Percentiles rank a stretch among this genome's conserved stretches.
Conservation (phyloP, 2,888 invertebrate species). For the Camptogramma bilineatum region DNA sequence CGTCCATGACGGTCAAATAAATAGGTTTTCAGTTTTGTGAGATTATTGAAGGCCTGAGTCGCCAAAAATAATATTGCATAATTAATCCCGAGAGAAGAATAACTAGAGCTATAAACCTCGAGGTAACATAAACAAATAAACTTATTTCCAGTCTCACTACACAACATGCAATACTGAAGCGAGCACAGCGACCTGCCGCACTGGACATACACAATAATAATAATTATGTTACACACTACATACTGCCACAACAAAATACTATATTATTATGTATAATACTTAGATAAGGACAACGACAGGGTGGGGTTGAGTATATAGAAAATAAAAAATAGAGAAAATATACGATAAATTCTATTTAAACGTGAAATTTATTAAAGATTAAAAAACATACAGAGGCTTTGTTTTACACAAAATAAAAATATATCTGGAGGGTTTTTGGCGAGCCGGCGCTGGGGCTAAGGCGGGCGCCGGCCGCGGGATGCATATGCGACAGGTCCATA, state of each 20-base stretch:
- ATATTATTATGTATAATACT: conserved; percentile 69
- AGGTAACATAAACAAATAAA: conserved; percentile 82
- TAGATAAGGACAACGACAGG: conserved; percentile 77
- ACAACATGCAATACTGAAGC: conserved; percentile 81
- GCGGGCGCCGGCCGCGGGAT: conserved; percentile 51
- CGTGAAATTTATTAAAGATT: conserved; percentile 85
- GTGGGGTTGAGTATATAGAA: conserved; percentile 74
- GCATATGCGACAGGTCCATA: conserved; percentile 81
- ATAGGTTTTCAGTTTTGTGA: conserved; percentile 52
- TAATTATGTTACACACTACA: conserved; percentile 74
- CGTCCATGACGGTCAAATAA: conserved; percentile 51
- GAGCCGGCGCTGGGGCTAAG: conserved; percentile 57
- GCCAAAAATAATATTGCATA: conserved; percentile 71
- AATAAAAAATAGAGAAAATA: conserved; percentile 81
- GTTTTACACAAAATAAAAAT: conserved; percentile 84
- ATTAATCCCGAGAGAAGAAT: conserved; percentile 66
- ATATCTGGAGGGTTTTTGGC: conserved; percentile 77
- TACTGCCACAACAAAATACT: conserved; percentile 79
- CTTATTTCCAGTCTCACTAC: conserved; percentile 73
- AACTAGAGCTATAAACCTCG: conserved; percentile 68
- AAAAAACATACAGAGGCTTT: conserved; percentile 83
- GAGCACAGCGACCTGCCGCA: conserved; percentile 71
- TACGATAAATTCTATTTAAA: conserved; percentile 85
- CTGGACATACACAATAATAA: conserved; percentile 71
- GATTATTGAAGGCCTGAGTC: conserved; percentile 64